Base-by-base conservation (phyloP, 2,797 vertebrate species). In the Diplodus sargus region DNA sequence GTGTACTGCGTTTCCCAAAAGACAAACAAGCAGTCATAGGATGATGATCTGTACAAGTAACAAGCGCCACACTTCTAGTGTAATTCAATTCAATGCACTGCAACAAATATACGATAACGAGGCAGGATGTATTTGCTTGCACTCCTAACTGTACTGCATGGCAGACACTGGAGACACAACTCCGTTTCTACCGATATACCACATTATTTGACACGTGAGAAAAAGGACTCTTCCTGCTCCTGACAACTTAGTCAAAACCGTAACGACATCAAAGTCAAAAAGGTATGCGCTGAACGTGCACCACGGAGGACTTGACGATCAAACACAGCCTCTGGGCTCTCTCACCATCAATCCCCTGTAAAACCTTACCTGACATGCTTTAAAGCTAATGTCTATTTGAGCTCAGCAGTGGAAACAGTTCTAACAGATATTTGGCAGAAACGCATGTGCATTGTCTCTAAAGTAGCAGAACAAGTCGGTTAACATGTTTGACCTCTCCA, bases 381-480 rank as follows among this genome's bases (percentile, higher is more conserved):
- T 79, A 66, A 69, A 81, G 70, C 47, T 18, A 8, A 61, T 51
- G 73, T 73, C 73, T 74, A 67, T 59, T 76, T 30, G 63, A 76
- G 74, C 45, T 64, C 52, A 25, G 25, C 13, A 59, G 81, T 79
- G 70, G 65, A 79, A 92, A 81, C 68, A 64, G 76, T 85, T 85
- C 82, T 67, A 87, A 82, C 66, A 79, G 85, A 72, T 83, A 73
- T 84, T 83, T 25, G 23, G 79, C 73, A 76, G 79, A 69, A 88
- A 85, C 66, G 59, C 49, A 61, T 58, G 67, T 5, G 42, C 71
- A 82, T 92, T 92, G 90, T 92, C 76, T 87, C 47, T 51, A 70
- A 92, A 92, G 92, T 43, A 56, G 94, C 79, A 90, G 78, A 94
- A 95, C 95, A 63, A 90, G 95, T 95, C 64, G 66, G 93, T 89